Base-by-base conservation (phyloP, 2,797 vertebrate species). In the Euthynnus affinis region DNA sequence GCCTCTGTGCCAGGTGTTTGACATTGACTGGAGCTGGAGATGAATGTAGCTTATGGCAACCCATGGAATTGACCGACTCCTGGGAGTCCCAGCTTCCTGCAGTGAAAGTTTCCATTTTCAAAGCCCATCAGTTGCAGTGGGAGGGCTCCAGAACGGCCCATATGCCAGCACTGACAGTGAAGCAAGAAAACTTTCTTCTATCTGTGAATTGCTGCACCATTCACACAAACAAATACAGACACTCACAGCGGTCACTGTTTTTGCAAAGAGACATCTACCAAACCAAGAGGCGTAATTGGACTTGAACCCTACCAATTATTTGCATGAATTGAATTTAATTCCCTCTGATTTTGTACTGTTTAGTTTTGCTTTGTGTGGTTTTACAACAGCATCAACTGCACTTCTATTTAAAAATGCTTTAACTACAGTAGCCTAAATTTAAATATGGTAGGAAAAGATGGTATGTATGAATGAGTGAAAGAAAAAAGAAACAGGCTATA, bases 101-200 rank as follows among this genome's bases (percentile, higher is more conserved):
- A 94, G 95, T 91, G 96, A 95, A 96, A 95, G 95, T 96, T 96
- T 96, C 94, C 95, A 87, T 97, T 96, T 97, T 96, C 96, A 97
- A 96, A 97, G 95, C 95, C 92, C 90, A 85, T 95, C 89, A 85
- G 89, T 95, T 94, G 94, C 93, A 91, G 86, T 95, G 95, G 93
- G 94, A 96, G 92, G 89, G 91, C 94, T 95, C 90, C 91, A 78
- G 79, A 92, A 86, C 13, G 85, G 94, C 93, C 93, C 95, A 94
- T 96, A 94, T 95, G 94, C 93, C 95, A 76, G 89, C 90, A 91
- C 91, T 95, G 91, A 94, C 88, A 92, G 91, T 92, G 87, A 86
- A 90, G 76, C 67, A 74, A 78, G 72, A 87, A 80, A 89, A 93
- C 89, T 91, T 95, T 93, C 85, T 88, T 61, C 87, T 84, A 37